Percentiles rank a stretch among this genome's conserved stretches.
phyloP scores from a whole-genome alignment of 2,113 vertebrate species.

The Oncorhynchus mykiss region DNA sequence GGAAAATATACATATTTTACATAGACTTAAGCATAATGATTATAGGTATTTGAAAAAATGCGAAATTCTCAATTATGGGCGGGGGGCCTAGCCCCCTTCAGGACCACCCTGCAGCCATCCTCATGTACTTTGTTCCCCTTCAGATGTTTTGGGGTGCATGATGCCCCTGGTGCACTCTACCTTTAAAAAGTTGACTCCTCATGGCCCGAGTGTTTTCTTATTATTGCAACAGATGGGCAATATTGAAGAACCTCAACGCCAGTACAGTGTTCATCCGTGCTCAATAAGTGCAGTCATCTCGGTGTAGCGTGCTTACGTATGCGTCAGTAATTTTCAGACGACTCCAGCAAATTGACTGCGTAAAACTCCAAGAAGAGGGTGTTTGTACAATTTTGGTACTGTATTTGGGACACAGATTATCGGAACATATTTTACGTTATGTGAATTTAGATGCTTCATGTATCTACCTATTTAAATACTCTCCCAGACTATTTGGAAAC shows the following conservation, averaged over 20 bases:
- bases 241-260: background rate
- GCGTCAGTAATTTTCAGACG: background rate
- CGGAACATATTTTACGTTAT: background rate
- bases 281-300: too few species aligned
- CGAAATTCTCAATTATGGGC: too few species aligned
- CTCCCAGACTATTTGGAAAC: background rate
- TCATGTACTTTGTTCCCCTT: background rate
- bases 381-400: background rate
- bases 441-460: background rate
- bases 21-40: too few species aligned
- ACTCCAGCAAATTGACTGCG: background rate
- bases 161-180: background rate
- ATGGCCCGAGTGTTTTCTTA: background rate
- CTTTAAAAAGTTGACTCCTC: background rate
- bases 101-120: too few species aligned
- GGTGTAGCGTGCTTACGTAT: too few species aligned
- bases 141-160: background rate
- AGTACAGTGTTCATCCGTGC: too few species aligned
- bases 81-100: too few species aligned
- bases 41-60: too few species aligned
- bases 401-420: background rate
- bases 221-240: background rate
- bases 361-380: slow-evolving; percentile 11
- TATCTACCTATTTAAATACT: background rate
- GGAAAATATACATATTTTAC: too few species aligned